Evolutionary conservation across 2,888 invertebrate species (phyloP), one percentile per base, ranked within the genome.

Genomic region (Meteorus colon): DNA sequence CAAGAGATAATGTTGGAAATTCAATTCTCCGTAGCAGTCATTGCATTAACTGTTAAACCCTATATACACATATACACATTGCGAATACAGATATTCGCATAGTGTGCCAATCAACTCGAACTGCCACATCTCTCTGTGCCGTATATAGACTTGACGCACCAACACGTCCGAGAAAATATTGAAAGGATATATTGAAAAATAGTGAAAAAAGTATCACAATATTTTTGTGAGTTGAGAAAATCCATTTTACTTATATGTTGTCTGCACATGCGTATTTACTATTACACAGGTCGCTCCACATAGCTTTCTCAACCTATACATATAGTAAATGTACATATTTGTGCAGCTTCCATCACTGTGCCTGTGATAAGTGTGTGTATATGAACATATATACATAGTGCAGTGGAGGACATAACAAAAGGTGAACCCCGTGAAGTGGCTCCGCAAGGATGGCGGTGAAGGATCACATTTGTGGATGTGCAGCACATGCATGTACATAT

Each of bases 11-110:
- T 84, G 82, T 85, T 85, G 86, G 86, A 87, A 88, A 88, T 87
- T 87, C 87, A 88, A 87, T 87, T 87, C 87, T 86, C 86, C 45
- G 84, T 86, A 85, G 84, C 84, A 86, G 88, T 87, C 86, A 86
- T 88, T 84, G 34, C 34, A 34, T 34, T 34, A 8, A 34, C 34
- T 24, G 34, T 34, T 34, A 8, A 4, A 34, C 34, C 34, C 34
- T 34, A 34, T 8, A 6, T 8, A 34, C 34, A 34, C 34, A 8
- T 34, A 34, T 34, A 34, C 2, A 34, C 34, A 34, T 83, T 76
- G 84, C 83, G 82, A 85, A 83, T 83, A 84, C 82, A 81, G 70
- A 73, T 73, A 75, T 81, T 1, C 34, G 34, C 34, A 34, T 34
- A 34, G 34, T 34, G 34, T 8, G 34, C 34, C 34, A 34, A 34